Conservation (phyloP, 2,113 vertebrate species). For the Eclectus roratus region DNA sequence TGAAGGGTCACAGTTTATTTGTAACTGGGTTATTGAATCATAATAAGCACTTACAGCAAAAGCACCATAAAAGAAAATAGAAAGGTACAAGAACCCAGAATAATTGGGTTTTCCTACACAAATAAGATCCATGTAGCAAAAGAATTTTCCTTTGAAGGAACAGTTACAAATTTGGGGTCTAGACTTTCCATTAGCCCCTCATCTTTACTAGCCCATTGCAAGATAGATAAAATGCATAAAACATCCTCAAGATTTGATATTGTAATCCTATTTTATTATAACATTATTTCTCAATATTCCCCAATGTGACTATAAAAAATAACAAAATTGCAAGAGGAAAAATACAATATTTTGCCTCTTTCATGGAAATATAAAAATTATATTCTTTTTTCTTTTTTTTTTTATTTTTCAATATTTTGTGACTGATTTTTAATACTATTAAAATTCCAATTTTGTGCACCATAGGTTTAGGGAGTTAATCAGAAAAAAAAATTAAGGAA, state of each 20-base stretch:
- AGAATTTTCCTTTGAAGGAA: constrained; percentile 3
- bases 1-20: background rate
- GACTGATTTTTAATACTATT: background rate
- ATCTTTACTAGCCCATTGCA: background rate
- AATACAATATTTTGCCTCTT: background rate
- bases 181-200: background rate
- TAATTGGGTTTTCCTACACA: constrained; percentile 41
- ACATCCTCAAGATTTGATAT: background rate
- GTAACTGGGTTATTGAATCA: constrained; percentile 18
- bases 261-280: background rate
- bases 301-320: background rate
- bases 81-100: background rate
- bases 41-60: constrained; percentile 10
- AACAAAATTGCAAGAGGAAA: background rate
- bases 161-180: background rate
- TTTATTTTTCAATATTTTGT: background rate
- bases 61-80: background rate
- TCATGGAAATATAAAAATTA: background rate
- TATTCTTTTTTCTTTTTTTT: background rate
- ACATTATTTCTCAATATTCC: background rate
- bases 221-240: background rate
- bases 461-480: background rate
- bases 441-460: background rate
- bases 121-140: background rate
- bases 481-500: background rate